Evolutionary conservation across 1,140 invertebrate species (phyloP).

Genomic region (Lordiphosa mommai): DNA sequence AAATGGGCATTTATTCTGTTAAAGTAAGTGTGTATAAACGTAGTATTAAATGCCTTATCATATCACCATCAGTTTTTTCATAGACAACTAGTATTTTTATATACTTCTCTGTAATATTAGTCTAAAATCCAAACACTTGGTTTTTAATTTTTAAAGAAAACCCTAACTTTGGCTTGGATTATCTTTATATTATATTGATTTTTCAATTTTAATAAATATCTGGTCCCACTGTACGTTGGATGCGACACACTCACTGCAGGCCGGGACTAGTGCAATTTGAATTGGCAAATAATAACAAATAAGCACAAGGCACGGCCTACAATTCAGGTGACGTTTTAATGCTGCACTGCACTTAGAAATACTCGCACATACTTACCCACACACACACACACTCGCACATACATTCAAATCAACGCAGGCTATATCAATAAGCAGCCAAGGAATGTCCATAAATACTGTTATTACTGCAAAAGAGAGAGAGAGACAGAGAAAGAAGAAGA

Average conservation of each 20-base stretch:
- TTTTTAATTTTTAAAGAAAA: too few species aligned
- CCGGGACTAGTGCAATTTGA: conserved; percentile 80
- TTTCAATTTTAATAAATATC: too few species aligned
- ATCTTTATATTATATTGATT: too few species aligned
- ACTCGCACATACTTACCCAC: conserved; percentile 10
- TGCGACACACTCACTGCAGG: conserved; percentile 76
- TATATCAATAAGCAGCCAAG: conserved; percentile 55
- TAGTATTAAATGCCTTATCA: too few species aligned
- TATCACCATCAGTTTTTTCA: too few species aligned
- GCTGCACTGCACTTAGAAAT: conserved; percentile 41
- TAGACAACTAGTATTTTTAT: too few species aligned
- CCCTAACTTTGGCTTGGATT: too few species aligned
- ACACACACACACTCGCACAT: not conserved
- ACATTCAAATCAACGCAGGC: conserved; percentile 1
- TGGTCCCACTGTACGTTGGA: conserved; percentile 35
- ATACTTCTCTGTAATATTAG: too few species aligned
- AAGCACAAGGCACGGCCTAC: conserved; percentile 79
- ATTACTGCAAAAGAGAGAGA: conserved; percentile 26
- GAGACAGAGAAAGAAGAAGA: not conserved
- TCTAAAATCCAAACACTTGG: too few species aligned
- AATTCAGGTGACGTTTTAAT: conserved; percentile 76
- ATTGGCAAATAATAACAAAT: conserved; percentile 67
- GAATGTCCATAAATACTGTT: conserved; percentile 52
- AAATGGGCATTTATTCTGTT: too few species aligned
- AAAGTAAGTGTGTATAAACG: too few species aligned